A percentile compares a stretch with the other conserved stretches of the same genome.
These are phyloP conservation scores for mouse (Mus musculus) DNA, from an alignment of 2,113 vertebrate genomes.

Conservation along the genomic window GRCm39 chr9:32817001-32817500, in stretches of 20 bases:
- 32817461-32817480: slow-evolving; percentile 36
- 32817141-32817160: neutral
- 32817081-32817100: neutral
- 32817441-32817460: slow-evolving; percentile 40
- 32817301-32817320: too few species aligned
- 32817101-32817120: neutral
- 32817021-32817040: neutral
- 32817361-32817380: neutral
- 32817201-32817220: neutral
- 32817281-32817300: too few species aligned
- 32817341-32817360: neutral
- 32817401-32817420: neutral
- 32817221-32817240: too few species aligned
- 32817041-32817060: neutral
- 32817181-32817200: neutral
- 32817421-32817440: neutral
- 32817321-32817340: neutral
- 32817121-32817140: neutral
- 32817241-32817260: too few species aligned
- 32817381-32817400: neutral
- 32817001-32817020: neutral
- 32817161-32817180: neutral
- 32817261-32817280: too few species aligned
- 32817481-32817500: slow-evolving; percentile 19
- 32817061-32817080: neutral